Evolutionary conservation across 2,797 vertebrate genomes (phyloP).

Genomic region (Poeciliopsis presidionis): DNA sequence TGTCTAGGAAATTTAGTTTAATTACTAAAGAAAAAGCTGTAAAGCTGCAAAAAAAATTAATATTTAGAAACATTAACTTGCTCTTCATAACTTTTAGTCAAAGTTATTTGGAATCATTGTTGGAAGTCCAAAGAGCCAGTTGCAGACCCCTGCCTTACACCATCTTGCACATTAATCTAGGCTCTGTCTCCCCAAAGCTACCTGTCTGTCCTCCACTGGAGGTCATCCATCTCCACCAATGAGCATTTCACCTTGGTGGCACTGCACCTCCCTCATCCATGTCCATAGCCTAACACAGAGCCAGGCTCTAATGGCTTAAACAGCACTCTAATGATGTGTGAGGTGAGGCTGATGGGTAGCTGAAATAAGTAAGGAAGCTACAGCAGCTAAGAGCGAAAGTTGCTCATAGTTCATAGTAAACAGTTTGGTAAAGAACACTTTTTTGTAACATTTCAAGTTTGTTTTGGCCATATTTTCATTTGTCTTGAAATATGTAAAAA

Average conservation of each 20-base stretch:
- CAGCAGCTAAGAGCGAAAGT: conserved; percentile 42
- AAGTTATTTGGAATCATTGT: not conserved
- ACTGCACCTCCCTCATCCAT: conserved; percentile 18
- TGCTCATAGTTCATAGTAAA: not conserved
- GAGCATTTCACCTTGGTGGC: conserved; percentile 52
- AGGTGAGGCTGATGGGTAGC: conserved; percentile 73
- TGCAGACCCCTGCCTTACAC: conserved; percentile 45
- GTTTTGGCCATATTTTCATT: not conserved
- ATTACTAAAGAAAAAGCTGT: not conserved
- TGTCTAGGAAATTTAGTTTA: not conserved
- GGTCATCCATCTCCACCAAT: conserved; percentile 62
- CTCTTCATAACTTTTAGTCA: not conserved
- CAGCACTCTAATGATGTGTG: conserved; percentile 80
- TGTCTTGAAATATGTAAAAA: not conserved
- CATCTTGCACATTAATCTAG: conserved; percentile 40
- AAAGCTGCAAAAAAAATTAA: not conserved
- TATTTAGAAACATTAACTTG: not conserved
- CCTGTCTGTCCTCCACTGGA: conserved; percentile 59
- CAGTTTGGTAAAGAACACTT: not conserved
- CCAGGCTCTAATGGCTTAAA: conserved; percentile 76
- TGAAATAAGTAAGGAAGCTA: conserved; percentile 46
- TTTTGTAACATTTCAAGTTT: not conserved
- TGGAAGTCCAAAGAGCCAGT: not conserved
- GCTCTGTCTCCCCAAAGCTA: conserved; percentile 43
- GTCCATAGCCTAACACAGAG: conserved; percentile 23